Conservation (phyloP, 2,113 vertebrate genomes). For the Odontesthes bonariensis region DNA sequence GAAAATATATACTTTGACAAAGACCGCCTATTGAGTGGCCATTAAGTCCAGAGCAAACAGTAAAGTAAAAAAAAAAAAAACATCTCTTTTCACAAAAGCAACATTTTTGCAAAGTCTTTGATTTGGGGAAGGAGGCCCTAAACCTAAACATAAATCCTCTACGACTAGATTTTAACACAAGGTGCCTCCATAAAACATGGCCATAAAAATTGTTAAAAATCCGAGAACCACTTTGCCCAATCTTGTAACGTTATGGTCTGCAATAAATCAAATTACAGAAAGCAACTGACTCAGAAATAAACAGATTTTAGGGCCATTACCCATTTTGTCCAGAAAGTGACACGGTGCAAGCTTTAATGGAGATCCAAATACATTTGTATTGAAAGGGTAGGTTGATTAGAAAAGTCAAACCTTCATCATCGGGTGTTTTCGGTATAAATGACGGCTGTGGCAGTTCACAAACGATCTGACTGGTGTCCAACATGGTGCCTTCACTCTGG, state of each 20-base stretch:
- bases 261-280: not conserved
- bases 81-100: no score
- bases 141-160: no score
- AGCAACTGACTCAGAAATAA: not conserved
- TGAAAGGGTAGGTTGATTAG: not conserved
- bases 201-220: not conserved
- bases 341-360: not conserved
- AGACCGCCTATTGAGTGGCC: not conserved
- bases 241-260: not conserved
- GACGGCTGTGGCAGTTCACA: conserved; percentile 72
- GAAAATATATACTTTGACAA: not conserved
- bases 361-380: conserved; percentile 3
- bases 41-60: not conserved
- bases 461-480: conserved; percentile 71
- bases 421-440: conserved; percentile 72
- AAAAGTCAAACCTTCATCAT: conserved; percentile 66
- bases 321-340: not conserved
- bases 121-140: not conserved
- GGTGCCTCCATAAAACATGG: not conserved
- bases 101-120: not conserved
- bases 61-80: no score
- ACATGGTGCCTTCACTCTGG: conserved; percentile 61
- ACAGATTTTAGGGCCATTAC: not conserved
- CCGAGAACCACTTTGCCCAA: not conserved
- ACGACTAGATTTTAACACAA: no score